phyloP scores from a whole-genome alignment of 2,797 vertebrate genomes.

The Spinus olivaceus region DNA sequence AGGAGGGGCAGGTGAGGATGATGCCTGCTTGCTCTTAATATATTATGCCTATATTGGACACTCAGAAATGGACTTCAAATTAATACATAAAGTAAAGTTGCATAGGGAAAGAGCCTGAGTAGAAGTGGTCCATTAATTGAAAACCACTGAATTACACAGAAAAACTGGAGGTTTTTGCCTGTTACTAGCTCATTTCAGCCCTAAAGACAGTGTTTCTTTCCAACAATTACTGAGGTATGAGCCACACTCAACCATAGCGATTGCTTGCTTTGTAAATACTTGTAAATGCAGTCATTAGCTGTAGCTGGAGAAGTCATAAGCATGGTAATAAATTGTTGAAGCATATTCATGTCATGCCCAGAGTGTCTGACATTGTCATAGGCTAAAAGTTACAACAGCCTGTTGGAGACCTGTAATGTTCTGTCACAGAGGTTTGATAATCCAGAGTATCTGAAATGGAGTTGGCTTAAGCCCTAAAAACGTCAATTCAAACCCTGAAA shows the following conservation, averaged over 20 bases:
- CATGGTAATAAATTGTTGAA: background rate
- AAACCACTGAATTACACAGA: background rate
- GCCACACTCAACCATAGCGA: background rate
- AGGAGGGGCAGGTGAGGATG: background rate
- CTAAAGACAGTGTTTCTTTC: background rate
- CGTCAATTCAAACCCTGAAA: background rate
- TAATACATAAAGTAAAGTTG: background rate
- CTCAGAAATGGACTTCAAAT: background rate
- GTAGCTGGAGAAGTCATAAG: background rate
- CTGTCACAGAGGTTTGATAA: background rate
- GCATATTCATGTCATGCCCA: background rate
- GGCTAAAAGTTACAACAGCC: background rate
- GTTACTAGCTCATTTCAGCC: background rate
- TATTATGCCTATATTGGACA: background rate
- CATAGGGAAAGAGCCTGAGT: background rate
- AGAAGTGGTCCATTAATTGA: background rate
- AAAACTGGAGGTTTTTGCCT: background rate
- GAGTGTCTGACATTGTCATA: background rate
- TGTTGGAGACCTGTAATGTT: background rate
- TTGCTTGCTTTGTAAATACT: background rate
- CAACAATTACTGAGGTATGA: background rate
- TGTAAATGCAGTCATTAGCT: background rate
- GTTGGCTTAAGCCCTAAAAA: background rate
- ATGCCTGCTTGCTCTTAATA: background rate
- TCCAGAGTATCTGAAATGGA: background rate